phyloP scores from a whole-genome alignment of 2,113 vertebrate species.

The Alectura lathami region DNA sequence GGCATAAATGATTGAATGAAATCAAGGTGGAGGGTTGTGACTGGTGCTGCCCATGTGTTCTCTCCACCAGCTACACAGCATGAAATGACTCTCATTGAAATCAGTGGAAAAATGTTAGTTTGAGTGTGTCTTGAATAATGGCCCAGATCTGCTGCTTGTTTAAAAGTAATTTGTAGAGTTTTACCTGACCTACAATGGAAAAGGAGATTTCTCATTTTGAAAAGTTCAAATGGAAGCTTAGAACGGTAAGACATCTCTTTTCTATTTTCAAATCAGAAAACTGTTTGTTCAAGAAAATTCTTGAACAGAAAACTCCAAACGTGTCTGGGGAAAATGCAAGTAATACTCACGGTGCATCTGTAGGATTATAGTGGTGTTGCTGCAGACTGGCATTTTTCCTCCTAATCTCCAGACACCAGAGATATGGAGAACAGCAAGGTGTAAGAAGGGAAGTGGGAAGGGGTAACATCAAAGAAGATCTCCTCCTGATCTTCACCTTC shows the following conservation, averaged over 20 bases:
- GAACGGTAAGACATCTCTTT: background rate
- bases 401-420: background rate
- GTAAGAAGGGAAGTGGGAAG: background rate
- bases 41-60: background rate
- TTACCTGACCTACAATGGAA: background rate
- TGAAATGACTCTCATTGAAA: background rate
- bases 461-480: background rate
- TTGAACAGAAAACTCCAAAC: background rate
- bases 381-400: background rate
- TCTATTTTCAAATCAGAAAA: background rate
- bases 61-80: background rate
- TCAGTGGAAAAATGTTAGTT: background rate
- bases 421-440: background rate
- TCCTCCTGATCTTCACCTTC: constrained; percentile 7
- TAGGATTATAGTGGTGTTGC: background rate
- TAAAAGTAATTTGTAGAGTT: background rate
- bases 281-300: too few species aligned
- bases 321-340: background rate
- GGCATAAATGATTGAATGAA: background rate
- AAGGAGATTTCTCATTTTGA: background rate
- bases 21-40: background rate
- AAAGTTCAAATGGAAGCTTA: background rate
- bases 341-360: background rate
- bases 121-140: background rate
- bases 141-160: background rate